A percentile compares a stretch with the other conserved stretches of the same genome.
Evolutionary conservation across 2,888 invertebrate species (phyloP).

Genomic region (Brachypalpus laphriformis): DNA sequence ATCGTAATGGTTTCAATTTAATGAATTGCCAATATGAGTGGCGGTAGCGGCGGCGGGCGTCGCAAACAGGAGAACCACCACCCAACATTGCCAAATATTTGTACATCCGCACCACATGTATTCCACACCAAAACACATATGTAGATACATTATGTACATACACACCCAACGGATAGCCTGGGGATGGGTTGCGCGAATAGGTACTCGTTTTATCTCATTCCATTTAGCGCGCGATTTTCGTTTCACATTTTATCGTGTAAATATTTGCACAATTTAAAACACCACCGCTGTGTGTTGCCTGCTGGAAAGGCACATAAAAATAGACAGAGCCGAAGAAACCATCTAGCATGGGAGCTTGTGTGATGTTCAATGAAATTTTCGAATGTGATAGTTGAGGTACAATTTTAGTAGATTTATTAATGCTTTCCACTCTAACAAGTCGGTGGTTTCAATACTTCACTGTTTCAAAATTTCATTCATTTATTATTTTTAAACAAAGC

Average conservation of each 20-base stretch:
- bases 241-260: constrained; percentile 35
- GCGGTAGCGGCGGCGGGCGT: background rate
- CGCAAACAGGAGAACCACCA: background rate
- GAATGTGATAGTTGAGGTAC: background rate
- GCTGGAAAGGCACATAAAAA: background rate
- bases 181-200: background rate
- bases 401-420: background rate
- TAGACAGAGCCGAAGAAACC: background rate
- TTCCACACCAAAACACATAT: background rate
- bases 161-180: background rate
- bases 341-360: background rate
- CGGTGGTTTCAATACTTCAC: background rate
- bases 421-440: background rate
- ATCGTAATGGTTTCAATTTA: constrained; percentile 30
- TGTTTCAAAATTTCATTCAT: no score
- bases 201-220: constrained; percentile 20
- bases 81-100: constrained; percentile 28
- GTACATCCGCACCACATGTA: constrained; percentile 14
- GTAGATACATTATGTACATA: background rate
- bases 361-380: background rate
- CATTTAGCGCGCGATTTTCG: constrained; percentile 27
- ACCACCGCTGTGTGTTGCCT: background rate
- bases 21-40: constrained; percentile 26
- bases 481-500: no score
- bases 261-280: constrained; percentile 24